A percentile compares a stretch with the other conserved stretches of the same genome.
Evolutionary conservation across 2,797 vertebrate species (phyloP).

Genomic region (Mormyrops attenuatus): DNA sequence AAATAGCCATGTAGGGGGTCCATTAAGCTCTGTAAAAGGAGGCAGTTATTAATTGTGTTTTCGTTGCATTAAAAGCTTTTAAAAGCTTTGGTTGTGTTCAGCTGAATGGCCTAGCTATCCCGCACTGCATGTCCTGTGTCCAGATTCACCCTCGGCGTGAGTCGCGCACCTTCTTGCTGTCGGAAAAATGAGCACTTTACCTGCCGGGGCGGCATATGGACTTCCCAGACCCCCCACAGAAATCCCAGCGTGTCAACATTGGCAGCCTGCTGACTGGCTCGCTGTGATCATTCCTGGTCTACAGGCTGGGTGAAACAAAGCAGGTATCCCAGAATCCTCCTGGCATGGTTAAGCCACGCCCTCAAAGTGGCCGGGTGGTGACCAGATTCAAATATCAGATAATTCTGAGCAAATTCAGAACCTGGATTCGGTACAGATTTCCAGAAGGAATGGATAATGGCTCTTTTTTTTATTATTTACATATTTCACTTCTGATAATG

Average conservation of each 20-base stretch:
- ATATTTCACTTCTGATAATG: neutral
- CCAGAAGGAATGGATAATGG: neutral
- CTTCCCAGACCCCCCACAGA: conserved; percentile 7
- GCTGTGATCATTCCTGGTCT: conserved; percentile 44
- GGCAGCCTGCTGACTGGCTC: conserved; percentile 17
- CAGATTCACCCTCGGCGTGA: conserved; percentile 1
- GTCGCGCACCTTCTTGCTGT: neutral
- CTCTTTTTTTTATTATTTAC: neutral
- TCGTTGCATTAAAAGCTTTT: neutral
- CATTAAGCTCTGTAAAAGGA: neutral
- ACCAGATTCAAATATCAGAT: neutral
- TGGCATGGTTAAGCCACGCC: neutral
- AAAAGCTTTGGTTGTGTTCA: neutral
- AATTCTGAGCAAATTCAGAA: neutral
- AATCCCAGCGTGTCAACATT: conserved; percentile 27
- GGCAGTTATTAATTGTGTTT: neutral
- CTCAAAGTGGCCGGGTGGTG: neutral
- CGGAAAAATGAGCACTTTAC: conserved; percentile 7
- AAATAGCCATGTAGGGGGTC: neutral
- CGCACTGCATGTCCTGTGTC: neutral
- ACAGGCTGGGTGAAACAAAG: conserved; percentile 50
- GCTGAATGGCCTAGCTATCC: neutral
- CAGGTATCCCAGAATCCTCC: conserved; percentile 33
- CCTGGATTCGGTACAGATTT: neutral
- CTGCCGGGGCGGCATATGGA: neutral